Percentiles rank a stretch among this genome's conserved stretches.
Evolutionary conservation across 2,888 invertebrate species (phyloP).

Genomic region (Folsomia candida): DNA sequence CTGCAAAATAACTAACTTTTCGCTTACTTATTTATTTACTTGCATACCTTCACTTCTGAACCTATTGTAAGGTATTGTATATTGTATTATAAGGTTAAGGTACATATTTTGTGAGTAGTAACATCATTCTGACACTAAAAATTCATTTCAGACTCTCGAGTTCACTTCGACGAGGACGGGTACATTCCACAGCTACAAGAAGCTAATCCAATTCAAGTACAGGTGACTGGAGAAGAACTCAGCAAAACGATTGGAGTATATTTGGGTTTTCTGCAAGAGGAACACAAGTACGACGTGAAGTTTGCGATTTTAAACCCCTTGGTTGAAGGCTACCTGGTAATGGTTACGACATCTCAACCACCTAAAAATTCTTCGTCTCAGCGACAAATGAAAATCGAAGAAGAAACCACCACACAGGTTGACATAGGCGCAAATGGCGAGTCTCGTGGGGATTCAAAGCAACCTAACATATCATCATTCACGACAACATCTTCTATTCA

Average conservation of each 20-base stretch:
- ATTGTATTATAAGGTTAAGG: no score
- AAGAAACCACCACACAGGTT: conserved; percentile 1
- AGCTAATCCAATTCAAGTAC: conserved; percentile 41
- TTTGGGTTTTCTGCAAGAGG: conserved; percentile 47
- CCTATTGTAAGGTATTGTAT: no score
- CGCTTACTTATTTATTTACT: no score
- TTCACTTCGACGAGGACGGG: conserved; percentile 45
- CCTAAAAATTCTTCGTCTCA: conserved; percentile 14
- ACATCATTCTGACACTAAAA: no score
- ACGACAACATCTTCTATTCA: no score
- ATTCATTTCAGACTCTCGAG: conserved; percentile 39
- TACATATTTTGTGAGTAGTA: no score
- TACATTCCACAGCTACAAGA: conserved; percentile 27
- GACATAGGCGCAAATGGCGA: conserved; percentile 9
- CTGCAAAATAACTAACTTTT: no score
- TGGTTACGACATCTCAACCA: conserved; percentile 11
- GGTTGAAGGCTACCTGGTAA: conserved; percentile 37
- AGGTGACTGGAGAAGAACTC: conserved; percentile 38
- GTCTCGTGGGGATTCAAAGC: background rate
- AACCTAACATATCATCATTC: conserved; percentile 1
- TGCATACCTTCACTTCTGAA: no score
- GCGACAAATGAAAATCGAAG: conserved; percentile 4
- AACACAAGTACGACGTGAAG: conserved; percentile 43
- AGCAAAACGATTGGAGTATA: conserved; percentile 42
- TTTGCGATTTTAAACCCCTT: conserved; percentile 39